Evolutionary conservation across 1,140 invertebrate genomes (phyloP), one percentile per base, ranked within the genome.

Genomic region (Delia radicum): DNA sequence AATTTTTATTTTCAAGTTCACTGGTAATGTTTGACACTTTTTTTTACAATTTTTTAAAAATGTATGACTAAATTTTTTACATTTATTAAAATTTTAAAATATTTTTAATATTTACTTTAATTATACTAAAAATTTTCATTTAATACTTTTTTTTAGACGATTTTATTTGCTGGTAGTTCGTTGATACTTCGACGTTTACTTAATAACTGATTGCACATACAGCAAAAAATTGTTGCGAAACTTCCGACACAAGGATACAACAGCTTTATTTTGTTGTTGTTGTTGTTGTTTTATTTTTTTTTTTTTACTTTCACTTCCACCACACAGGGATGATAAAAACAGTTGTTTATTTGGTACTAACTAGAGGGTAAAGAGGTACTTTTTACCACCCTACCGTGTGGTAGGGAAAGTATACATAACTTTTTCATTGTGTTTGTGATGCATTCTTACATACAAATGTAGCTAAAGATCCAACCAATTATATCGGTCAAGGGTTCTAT

Each of bases 101-200:
- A 55, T 55, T 21, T 21, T 37, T 37, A 5, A 13, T 42, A 13
- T 42, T 42, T 42, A n/a, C 10, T 13, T 42, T 42, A 42, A 42
- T 42, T 18, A 21, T 24, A 3, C 33, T 37, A 8, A 21, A 24
- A 21, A 8, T 55, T 24, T 18, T 21, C n/a, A 21, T 55, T 21
- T 55, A 55, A 48, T 4, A 48, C 8, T 0, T 37, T 7, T 37
- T 37, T 37, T 2, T 10, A 37, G 33, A 37, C 33, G 1, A n/a
- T n/a, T n/a, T n/a, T n/a, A n/a, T 15, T 42, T 18, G 48, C 21
- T 69, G 65, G n/a, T 33, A 33, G 65, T 33, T 69, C 31, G n/a
- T 33, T n/a, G n/a, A n/a, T n/a, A n/a, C n/a, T n/a, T 69, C 29
- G 65, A 69, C 65, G 65, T 69, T 69, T 69, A 69, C 65, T 69